phyloP scores from a whole-genome alignment of 1,140 invertebrate species.

The Plectrocnemia conspersa region DNA sequence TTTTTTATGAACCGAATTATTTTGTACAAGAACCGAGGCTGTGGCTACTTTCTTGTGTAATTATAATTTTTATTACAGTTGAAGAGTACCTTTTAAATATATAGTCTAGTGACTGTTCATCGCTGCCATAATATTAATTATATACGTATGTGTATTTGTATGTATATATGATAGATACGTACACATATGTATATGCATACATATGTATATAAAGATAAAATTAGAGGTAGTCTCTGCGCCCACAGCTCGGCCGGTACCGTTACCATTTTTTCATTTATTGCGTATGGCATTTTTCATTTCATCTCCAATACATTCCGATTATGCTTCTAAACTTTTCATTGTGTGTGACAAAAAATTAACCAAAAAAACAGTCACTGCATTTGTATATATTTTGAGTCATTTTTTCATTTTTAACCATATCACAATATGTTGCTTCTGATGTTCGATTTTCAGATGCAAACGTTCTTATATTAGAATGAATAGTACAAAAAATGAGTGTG shows the following conservation, averaged over 20 bases:
- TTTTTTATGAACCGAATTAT: constrained; percentile 26
- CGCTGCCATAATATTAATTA: constrained; percentile 20
- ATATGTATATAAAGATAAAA: constrained; percentile 9
- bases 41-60: constrained; percentile 21
- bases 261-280: constrained; percentile 20
- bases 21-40: constrained; percentile 20
- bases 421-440: constrained; percentile 12
- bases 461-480: constrained; percentile 15
- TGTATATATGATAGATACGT: constrained; percentile 8
- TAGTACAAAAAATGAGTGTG: constrained; percentile 35
- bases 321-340: constrained; percentile 1
- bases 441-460: constrained; percentile 9
- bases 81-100: constrained; percentile 12
- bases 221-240: constrained; percentile 16
- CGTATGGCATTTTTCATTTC: constrained; percentile 18
- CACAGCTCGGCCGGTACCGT: constrained; percentile 33
- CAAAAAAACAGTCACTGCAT: too few species aligned
- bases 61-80: constrained; percentile 19
- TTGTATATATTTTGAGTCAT: background rate
- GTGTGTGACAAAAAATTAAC: too few species aligned
- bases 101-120: constrained; percentile 15
- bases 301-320: constrained; percentile 29
- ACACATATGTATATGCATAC: constrained; percentile 11
- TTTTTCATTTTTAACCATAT: too few species aligned
- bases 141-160: constrained; percentile 8